Percentiles rank a stretch among this genome's conserved stretches.
Evolutionary conservation across 2,888 invertebrate genomes (phyloP).

Genomic region (Trachelus stipa): DNA sequence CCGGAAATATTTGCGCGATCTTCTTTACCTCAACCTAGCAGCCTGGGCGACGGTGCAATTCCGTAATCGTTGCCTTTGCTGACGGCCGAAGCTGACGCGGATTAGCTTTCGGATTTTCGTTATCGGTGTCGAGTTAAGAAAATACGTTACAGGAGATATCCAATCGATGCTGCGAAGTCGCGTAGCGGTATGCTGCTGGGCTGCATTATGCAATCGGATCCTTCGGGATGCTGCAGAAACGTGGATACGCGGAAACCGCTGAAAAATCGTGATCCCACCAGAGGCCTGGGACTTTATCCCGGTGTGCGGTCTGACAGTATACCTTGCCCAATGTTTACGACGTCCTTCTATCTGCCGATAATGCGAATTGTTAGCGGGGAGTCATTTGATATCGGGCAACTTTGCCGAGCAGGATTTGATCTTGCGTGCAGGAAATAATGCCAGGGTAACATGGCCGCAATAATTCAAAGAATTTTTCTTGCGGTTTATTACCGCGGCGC

Average conservation of each 20-base stretch:
- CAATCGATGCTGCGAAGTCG: not conserved
- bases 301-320: not conserved
- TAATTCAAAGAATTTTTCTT: slow-evolving; percentile 63
- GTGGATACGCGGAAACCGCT: not conserved
- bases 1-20: too few relatives aligned
- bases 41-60: too few relatives aligned
- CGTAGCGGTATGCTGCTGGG: not conserved
- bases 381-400: not conserved
- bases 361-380: not conserved
- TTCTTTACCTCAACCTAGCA: too few relatives aligned
- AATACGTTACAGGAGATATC: too few relatives aligned
- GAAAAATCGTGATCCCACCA: too few relatives aligned
- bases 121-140: too few relatives aligned
- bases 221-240: not conserved
- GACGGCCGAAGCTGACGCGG: too few relatives aligned
- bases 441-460: slow-evolving; percentile 35
- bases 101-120: too few relatives aligned
- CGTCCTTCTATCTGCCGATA: not conserved
- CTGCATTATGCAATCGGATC: not conserved
- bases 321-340: not conserved
- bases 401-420: not conserved
- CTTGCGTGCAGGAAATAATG: not conserved
- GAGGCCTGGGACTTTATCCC: not conserved
- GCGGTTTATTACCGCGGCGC: slow-evolving; percentile 53
- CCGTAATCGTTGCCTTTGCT: too few relatives aligned